Evolutionary conservation across 2,888 invertebrate species (phyloP).

Genomic region (Polymixis lichenea): DNA sequence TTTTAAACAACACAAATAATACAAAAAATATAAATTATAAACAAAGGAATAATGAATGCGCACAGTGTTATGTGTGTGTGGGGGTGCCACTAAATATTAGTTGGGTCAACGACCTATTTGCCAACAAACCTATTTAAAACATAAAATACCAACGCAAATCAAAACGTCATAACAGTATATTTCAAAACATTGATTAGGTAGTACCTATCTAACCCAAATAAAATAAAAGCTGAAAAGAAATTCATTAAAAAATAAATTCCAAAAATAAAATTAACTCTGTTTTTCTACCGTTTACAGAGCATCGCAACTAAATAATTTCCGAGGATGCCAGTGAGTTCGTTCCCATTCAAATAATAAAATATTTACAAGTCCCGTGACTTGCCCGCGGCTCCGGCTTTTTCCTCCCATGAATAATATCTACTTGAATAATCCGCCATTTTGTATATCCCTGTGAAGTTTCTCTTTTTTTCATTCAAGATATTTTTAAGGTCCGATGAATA

Average conservation of each 20-base stretch:
- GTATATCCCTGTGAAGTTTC: constrained; percentile 29
- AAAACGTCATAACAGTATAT: too few relatives aligned
- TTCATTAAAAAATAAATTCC: neutral
- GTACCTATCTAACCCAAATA: too few relatives aligned
- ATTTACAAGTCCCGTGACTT: constrained; percentile 48
- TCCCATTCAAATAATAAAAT: constrained; percentile 57
- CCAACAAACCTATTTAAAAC: too few relatives aligned
- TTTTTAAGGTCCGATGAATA: constrained; percentile 35
- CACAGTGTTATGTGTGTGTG: too few relatives aligned
- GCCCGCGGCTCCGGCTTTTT: constrained; percentile 41
- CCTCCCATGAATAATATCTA: constrained; percentile 66
- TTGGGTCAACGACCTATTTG: too few relatives aligned
- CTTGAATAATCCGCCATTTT: constrained; percentile 66
- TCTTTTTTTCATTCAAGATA: constrained; percentile 22
- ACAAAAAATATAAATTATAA: too few relatives aligned
- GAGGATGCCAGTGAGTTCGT: constrained; percentile 11
- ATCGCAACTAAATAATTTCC: constrained; percentile 46
- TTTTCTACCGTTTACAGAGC: constrained; percentile 7
- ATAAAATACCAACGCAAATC: too few relatives aligned
- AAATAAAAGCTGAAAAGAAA: neutral
- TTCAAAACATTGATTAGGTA: too few relatives aligned
- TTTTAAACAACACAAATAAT: too few relatives aligned
- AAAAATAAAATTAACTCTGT: constrained; percentile 1
- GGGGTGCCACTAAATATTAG: too few relatives aligned
- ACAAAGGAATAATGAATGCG: too few relatives aligned